Evolutionary conservation across 2,113 vertebrate genomes (phyloP).

Genomic region (Caranx melampygus): DNA sequence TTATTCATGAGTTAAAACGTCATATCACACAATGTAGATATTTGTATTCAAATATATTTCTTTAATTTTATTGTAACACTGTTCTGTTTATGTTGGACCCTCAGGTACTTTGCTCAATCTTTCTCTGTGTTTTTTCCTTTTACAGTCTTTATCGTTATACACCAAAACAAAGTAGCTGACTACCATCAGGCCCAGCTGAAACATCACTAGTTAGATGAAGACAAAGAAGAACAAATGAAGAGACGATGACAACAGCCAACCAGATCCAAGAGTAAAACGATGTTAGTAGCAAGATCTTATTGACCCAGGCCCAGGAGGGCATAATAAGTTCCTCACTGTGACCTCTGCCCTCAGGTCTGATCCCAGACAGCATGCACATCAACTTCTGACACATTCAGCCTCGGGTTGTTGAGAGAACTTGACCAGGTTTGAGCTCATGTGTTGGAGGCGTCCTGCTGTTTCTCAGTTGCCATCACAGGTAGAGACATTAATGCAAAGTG

Average conservation of each 20-base stretch:
- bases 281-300: constrained; percentile 52
- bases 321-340: background rate
- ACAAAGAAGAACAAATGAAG: background rate
- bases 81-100: too few species aligned
- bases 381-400: background rate
- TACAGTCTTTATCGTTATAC: too few species aligned
- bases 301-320: background rate
- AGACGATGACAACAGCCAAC: constrained; percentile 5
- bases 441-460: background rate
- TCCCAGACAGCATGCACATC: constrained; percentile 1
- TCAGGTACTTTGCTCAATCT: too few species aligned
- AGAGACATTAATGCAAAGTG: background rate
- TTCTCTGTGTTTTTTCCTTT: too few species aligned
- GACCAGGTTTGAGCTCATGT: background rate
- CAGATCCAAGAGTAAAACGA: constrained; percentile 74
- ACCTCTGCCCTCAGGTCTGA: background rate
- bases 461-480: background rate
- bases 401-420: background rate
- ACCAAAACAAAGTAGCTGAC: background rate
- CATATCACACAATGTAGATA: too few species aligned
- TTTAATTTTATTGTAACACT: too few species aligned
- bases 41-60: too few species aligned
- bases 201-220: background rate
- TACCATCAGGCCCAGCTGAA: background rate
- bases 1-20: background rate